Evolutionary conservation across 2,113 vertebrate species (phyloP).

Genomic region (Thamnaconus septentrionalis): DNA sequence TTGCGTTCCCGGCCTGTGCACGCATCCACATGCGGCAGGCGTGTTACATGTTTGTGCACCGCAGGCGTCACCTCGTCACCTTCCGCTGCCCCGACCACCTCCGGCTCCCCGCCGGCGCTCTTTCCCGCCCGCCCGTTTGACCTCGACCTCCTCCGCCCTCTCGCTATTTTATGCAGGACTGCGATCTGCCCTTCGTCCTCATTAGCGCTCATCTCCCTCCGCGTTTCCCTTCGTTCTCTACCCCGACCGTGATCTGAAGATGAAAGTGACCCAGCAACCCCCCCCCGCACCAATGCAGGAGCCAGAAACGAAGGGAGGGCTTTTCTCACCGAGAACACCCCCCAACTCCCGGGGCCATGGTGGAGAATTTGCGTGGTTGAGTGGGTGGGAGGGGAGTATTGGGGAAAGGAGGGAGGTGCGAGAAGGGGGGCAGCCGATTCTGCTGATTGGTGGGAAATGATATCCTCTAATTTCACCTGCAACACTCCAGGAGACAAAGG

Average conservation of each 20-base stretch:
- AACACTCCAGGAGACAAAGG: slow-evolving; percentile 63
- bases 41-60: slow-evolving; percentile 36
- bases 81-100: slow-evolving; percentile 21
- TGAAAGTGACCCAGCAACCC: slow-evolving; percentile 59
- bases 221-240: slow-evolving; percentile 40
- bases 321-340: slow-evolving; percentile 45
- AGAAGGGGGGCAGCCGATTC: slow-evolving; percentile 53
- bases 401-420: slow-evolving; percentile 22
- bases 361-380: slow-evolving; percentile 27
- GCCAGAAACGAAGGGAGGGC: slow-evolving; percentile 28
- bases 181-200: slow-evolving; percentile 40
- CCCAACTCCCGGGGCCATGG: slow-evolving; percentile 18
- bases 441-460: slow-evolving; percentile 75
- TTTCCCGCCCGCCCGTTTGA: slow-evolving; percentile 12
- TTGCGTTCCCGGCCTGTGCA: slow-evolving; percentile 21
- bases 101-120: slow-evolving; percentile 10
- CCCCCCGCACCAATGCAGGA: slow-evolving; percentile 8
- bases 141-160: slow-evolving; percentile 18
- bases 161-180: slow-evolving; percentile 25
- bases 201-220: slow-evolving; percentile 50
- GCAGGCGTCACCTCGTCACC: slow-evolving; percentile 11
- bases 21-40: slow-evolving; percentile 2
- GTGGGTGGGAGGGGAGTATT: slow-evolving; percentile 4
- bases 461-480: slow-evolving; percentile 71
- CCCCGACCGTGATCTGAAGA: slow-evolving; percentile 42